Base-by-base conservation (phyloP, 92 coral and sea anemone genomes). In the Porites rus region DNA sequence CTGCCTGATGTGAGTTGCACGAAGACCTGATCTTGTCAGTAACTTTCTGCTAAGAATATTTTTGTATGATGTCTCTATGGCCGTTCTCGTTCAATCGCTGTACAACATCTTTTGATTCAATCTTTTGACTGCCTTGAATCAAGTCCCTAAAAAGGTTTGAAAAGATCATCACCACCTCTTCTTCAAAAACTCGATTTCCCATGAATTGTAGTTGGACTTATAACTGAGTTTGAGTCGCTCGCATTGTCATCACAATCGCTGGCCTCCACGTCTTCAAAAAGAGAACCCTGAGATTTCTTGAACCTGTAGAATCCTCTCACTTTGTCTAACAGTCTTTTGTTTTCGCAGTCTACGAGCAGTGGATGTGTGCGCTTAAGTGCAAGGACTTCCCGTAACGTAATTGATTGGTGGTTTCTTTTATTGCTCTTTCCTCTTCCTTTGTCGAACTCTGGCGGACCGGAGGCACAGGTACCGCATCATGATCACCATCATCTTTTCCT, bases 21-120 rank as follows among this genome's bases (percentile, higher is more conserved):
- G 72, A 10, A 78, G 83, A 51, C 83, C 83, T 78, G 3, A 64
- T 64, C 6, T 78, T 78, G 17, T 78, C 72, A 0, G 72, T 78
- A 1, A 65, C 46, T 65, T 78, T 65, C 43, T 64, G 83, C 13
- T 65, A 65, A 0, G 38, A 9, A 46, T 50, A 78, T 64, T 76
- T 76, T 24, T 76, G 12, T 2, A 22, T 4, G 4, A 58, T 21
- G 1, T 76, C 1, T 56, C 7, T 22, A 31, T 65, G 63, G 7
- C 73, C 73, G 13, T 4, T 64, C 43, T 22, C 12, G 0, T 65
- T 78, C 62, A 78, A 10, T 64, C 51, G 83, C 60, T 78, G 7
- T 46, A 14, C 46, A 1, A 64, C 83, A 18, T 2, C 28, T 9
- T 9, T 21, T 2, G 19, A 21, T 20, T 78, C 50, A 19, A 56